Conservation (phyloP, 1,140 invertebrate species). For the Oreohelix idahoensis region DNA sequence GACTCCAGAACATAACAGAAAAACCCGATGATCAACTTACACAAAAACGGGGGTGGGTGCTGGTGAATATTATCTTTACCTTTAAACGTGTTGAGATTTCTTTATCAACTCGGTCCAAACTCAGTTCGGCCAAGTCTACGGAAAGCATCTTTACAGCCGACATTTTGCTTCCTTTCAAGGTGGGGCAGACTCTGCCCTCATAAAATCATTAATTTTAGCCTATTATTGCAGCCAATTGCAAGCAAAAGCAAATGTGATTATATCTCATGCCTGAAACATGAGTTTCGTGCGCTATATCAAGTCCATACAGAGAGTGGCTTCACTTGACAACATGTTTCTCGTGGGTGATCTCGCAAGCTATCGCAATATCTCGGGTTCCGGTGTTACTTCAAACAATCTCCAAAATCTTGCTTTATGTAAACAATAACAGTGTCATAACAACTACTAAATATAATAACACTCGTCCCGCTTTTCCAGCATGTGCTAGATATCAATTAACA, state of each 20-base stretch:
- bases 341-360: conserved; percentile 40
- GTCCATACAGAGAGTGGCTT: conserved; percentile 42
- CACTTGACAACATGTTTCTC: conserved; percentile 52
- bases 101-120: conserved; percentile 37
- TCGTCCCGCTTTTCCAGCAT: too few species aligned
- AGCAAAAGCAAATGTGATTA: neutral
- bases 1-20: too few species aligned
- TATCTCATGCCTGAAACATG: conserved; percentile 8
- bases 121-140: conserved; percentile 30
- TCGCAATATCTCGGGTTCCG: conserved; percentile 35
- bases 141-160: conserved; percentile 33
- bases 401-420: too few species aligned
- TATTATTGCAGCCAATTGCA: conserved; percentile 14
- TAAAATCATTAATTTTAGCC: conserved; percentile 14
- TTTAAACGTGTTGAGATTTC: conserved; percentile 31
- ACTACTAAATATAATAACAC: too few species aligned
- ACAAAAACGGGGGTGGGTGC: too few species aligned
- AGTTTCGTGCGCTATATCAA: neutral
- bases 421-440: too few species aligned
- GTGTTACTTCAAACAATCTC: conserved; percentile 27
- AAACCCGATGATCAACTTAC: too few species aligned
- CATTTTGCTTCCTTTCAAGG: conserved; percentile 25
- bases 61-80: neutral
- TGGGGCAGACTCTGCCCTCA: conserved; percentile 29
- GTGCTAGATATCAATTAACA: too few species aligned